Evolutionary conservation across 2,113 vertebrate species (phyloP), one percentile per base, ranked within the genome.

Genomic region (Trochalopteron elliotii): DNA sequence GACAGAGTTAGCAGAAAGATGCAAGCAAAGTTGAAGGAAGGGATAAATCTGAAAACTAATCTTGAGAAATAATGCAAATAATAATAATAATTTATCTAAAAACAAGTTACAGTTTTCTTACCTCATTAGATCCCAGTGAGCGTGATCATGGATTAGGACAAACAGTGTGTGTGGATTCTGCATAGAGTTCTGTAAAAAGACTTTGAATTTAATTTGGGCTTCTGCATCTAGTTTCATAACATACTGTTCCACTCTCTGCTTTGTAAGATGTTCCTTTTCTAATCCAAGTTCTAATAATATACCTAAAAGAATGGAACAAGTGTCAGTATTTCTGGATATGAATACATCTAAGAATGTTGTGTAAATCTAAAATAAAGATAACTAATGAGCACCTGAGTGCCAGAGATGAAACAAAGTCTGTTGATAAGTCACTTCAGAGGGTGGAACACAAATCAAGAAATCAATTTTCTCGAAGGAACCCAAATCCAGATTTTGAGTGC

Each of bases 111-210:
- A 69, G 44, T 70, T 39, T 39, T 50, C 94, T 96, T 87, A 99
- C 99, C 99, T 99, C 98, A 98, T 98, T 35, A 99, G 97, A 90
- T 99, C 99, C 98, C 99, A 99, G 96, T 99, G 99, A 27, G 99
- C 99, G 0, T 99, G 99, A 96, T 99, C 99, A 19, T 99, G 99
- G 90, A 99, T 98, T 52, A 99, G 97, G 88, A 99, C 98, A 92
- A 99, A 99, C n/a, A 99, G 97, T 0, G 99, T 99, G 79, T 99
- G 99, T 1, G 99, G 98, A 94, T 99, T 99, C 95, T 98, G 98
- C 94, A 98, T 97, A 40, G 99, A 98, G 94, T 98, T 99, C 64
- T 99, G 99, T 89, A 99, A 98, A 82, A 99, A 98, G 53, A 90
- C 93, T 90, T 98, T 98, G 93, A 99, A 99, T 90, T 98, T 98